Percentiles rank a stretch among this genome's conserved stretches.
These are phyloP conservation scores for Colossoma macropomum DNA, from an alignment of 2,113 vertebrate genomes.

Conservation along the genomic window DNA sequence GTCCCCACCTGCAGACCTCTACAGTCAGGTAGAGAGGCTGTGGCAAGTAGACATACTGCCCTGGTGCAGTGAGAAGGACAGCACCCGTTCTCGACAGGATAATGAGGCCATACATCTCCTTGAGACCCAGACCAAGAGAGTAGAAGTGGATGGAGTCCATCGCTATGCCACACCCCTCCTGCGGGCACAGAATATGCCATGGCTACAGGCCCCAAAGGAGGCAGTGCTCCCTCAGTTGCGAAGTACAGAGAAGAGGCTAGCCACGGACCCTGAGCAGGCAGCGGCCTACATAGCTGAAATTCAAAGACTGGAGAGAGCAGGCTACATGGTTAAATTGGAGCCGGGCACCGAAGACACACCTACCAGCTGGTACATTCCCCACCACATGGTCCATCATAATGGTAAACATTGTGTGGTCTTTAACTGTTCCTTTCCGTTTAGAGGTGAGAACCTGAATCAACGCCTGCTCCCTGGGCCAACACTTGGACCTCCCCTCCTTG, in stretches of 20 bases:
- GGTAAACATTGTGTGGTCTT: not conserved
- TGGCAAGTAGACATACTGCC: slow-evolving; percentile 11
- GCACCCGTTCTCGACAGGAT: not conserved
- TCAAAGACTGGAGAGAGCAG: not conserved
- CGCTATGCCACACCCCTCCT: slow-evolving; percentile 17
- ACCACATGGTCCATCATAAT: not conserved
- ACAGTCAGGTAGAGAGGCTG: slow-evolving; percentile 13
- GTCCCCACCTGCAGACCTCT: too few species aligned
- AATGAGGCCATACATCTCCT: not conserved
- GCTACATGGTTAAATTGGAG: not conserved
- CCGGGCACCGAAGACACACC: too few species aligned
- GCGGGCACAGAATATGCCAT: not conserved
- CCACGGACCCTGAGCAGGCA: not conserved
- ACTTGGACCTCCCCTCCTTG: not conserved
- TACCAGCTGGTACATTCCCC: not conserved
- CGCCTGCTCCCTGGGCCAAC: not conserved
- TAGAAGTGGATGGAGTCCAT: not conserved
- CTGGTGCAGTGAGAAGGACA: not conserved
- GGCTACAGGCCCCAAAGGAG: not conserved
- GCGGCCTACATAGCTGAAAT: not conserved
- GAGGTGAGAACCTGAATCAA: not conserved
- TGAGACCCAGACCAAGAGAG: not conserved
- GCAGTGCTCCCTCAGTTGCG: not conserved
- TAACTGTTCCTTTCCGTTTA: not conserved
- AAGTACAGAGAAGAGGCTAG: not conserved